Evolutionary conservation across 2,797 vertebrate species (phyloP).

Genomic region (Discoglossus pictus): DNA sequence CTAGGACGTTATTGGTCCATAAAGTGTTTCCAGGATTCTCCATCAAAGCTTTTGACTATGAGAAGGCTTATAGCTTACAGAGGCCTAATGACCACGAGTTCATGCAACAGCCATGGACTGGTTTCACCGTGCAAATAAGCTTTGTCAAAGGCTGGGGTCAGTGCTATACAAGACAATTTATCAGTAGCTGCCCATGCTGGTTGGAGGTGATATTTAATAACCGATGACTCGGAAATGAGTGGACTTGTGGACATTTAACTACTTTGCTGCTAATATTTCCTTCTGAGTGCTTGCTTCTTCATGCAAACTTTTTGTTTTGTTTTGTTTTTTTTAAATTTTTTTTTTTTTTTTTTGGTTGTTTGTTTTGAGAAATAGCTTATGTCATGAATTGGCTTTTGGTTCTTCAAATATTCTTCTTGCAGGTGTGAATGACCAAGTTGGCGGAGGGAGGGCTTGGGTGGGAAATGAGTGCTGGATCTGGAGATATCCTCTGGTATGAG

Average conservation of each 20-base stretch:
- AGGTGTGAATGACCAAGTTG: conserved; percentile 55
- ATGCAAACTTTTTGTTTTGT: conserved; percentile 63
- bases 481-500: too few relatives aligned
- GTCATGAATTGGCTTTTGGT: conserved; percentile 56
- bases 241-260: conserved; percentile 61
- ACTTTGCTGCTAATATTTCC: conserved; percentile 79
- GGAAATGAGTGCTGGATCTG: conserved; percentile 10
- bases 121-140: conserved; percentile 98
- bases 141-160: conserved; percentile 99
- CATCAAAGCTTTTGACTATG: conserved; percentile 97
- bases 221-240: conserved; percentile 75
- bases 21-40: conserved; percentile 98
- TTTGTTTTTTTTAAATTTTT: conserved; percentile 52
- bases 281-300: conserved; percentile 77
- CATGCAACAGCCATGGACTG: conserved; percentile 93
- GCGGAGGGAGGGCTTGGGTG: conserved; percentile 28
- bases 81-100: conserved; percentile 98
- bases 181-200: conserved; percentile 98
- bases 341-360: conserved; percentile 34
- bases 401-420: conserved; percentile 57
- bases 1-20: conserved; percentile 92
- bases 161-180: conserved; percentile 98
- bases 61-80: conserved; percentile 92
- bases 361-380: conserved; percentile 72
- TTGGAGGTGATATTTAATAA: conserved; percentile 97